Percentiles rank a stretch among this genome's conserved stretches.
Conservation (phyloP, 1,140 invertebrate genomes). For the Epicauta chinensis region DNA sequence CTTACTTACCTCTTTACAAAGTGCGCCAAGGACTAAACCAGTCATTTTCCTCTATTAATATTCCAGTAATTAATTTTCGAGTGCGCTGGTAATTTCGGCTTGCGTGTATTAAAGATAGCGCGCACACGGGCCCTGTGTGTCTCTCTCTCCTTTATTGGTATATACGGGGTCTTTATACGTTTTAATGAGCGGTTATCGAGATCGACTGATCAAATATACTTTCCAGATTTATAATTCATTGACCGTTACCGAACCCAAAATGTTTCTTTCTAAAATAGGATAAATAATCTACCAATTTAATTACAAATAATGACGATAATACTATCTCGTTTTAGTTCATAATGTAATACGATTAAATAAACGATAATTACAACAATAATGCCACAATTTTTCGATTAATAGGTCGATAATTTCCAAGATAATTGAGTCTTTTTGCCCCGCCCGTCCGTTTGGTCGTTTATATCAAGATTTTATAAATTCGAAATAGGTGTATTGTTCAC, state of each 20-base stretch:
- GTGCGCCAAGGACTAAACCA: conserved; percentile 34
- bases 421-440: too few relatives aligned
- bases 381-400: neutral
- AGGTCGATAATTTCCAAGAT: too few relatives aligned
- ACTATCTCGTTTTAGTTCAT: conserved; percentile 1
- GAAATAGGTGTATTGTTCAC: conserved; percentile 10
- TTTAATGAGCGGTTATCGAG: conserved; percentile 27
- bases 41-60: conserved; percentile 33
- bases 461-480: conserved; percentile 12
- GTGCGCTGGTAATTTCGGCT: conserved; percentile 30
- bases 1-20: conserved; percentile 39
- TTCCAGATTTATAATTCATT: conserved; percentile 23
- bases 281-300: conserved; percentile 16
- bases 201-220: conserved; percentile 24
- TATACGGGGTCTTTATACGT: conserved; percentile 29
- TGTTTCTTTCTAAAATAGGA: conserved; percentile 14
- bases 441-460: conserved; percentile 1
- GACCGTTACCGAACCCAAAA: conserved; percentile 21
- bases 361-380: conserved; percentile 2
- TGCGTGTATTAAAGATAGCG: conserved; percentile 28
- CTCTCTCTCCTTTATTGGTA: too few relatives aligned
- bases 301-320: conserved; percentile 2
- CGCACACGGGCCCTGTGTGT: conserved; percentile 1
- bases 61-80: conserved; percentile 33
- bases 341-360: conserved; percentile 2